Evolutionary conservation across 1,140 invertebrate genomes (phyloP).

Genomic region (Cydia pomonella): DNA sequence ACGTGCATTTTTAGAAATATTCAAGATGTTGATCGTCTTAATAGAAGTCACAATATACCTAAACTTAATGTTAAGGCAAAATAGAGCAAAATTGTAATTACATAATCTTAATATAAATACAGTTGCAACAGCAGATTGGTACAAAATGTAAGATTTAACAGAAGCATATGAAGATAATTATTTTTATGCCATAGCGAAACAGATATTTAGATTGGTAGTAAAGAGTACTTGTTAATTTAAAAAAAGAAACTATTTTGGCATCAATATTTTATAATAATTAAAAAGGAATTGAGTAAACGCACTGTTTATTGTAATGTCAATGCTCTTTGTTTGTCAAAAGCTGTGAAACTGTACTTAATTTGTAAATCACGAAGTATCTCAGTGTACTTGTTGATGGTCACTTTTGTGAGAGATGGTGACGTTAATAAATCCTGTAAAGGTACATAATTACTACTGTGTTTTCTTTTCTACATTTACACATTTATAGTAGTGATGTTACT

Average conservation of each 20-base stretch:
- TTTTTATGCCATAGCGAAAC: slow-evolving; percentile 52
- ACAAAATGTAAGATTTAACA: slow-evolving; percentile 44
- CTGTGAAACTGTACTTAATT: slow-evolving; percentile 78
- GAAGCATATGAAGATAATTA: slow-evolving; percentile 25
- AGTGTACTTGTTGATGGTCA: slow-evolving; percentile 71
- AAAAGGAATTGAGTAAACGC: slow-evolving; percentile 60
- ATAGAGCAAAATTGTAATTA: slow-evolving; percentile 8
- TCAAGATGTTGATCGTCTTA: not conserved
- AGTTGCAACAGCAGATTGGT: slow-evolving; percentile 46
- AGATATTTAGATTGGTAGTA: slow-evolving; percentile 38
- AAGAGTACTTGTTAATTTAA: slow-evolving; percentile 22
- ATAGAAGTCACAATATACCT: not conserved
- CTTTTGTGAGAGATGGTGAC: slow-evolving; percentile 55
- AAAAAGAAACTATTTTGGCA: slow-evolving; percentile 58
- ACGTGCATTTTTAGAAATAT: slow-evolving; percentile 41
- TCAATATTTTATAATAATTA: slow-evolving; percentile 57
- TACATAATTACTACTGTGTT: slow-evolving; percentile 41
- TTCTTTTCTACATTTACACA: slow-evolving; percentile 40
- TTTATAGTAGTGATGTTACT: no score
- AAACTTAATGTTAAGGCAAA: not conserved
- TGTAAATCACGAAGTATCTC: slow-evolving; percentile 72
- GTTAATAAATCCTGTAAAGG: slow-evolving; percentile 41
- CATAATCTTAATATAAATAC: slow-evolving; percentile 11
- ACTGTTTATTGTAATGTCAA: slow-evolving; percentile 49
- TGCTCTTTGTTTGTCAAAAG: slow-evolving; percentile 64